Conservation (phyloP, 2,797 vertebrate species). For the Lithobates sylvaticus region DNA sequence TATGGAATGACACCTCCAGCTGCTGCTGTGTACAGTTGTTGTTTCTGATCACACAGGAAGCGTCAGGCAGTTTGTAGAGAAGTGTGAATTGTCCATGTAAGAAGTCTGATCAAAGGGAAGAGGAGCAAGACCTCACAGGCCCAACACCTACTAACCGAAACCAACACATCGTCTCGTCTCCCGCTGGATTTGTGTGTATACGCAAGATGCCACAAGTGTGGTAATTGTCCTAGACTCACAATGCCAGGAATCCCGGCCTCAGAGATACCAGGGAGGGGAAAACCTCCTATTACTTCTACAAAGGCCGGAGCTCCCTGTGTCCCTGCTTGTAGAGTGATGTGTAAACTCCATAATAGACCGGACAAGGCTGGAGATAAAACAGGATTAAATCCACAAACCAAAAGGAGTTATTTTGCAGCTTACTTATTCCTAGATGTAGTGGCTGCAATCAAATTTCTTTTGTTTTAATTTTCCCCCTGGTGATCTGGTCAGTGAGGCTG, state of each 20-base stretch:
- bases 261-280: not conserved
- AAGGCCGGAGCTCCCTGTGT: too few relatives aligned
- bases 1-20: constrained; percentile 1
- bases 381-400: too few relatives aligned
- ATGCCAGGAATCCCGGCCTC: not conserved
- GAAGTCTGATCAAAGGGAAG: constrained; percentile 40
- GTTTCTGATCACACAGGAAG: constrained; percentile 38
- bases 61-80: constrained; percentile 41
- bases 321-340: too few relatives aligned
- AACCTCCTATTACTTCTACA: not conserved
- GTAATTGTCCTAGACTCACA: not conserved
- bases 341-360: too few relatives aligned
- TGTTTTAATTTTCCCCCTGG: too few relatives aligned
- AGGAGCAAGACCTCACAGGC: constrained; percentile 37
- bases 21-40: constrained; percentile 35
- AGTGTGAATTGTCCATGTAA: constrained; percentile 52
- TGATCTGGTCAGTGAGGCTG: too few relatives aligned
- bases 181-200: not conserved
- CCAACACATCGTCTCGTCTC: not conserved
- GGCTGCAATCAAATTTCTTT: too few relatives aligned
- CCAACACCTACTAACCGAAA: constrained; percentile 1
- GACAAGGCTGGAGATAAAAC: too few relatives aligned
- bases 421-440: too few relatives aligned
- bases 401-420: too few relatives aligned
- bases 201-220: not conserved